Evolutionary conservation across 2,888 invertebrate genomes (phyloP), one percentile per base, ranked within the genome.

Genomic region (Elysia crispata): DNA sequence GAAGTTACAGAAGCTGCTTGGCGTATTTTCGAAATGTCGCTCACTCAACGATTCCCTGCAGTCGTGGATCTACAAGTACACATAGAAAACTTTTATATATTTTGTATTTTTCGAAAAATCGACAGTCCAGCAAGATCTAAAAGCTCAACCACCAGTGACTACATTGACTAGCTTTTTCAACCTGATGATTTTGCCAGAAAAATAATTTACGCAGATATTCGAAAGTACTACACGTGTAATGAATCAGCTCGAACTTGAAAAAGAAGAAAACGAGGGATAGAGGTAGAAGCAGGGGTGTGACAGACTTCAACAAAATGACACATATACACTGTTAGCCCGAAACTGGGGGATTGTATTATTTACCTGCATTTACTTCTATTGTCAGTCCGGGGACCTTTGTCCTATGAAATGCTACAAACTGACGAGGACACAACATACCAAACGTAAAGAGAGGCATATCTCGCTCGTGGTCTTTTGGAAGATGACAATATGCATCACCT

Each of bases 271-370:
- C 28, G 64, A 5, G 70, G 73, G 30, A 69, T 23, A n/a, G 70
- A 82, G 18, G 76, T 77, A 11, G 60, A 60, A 20, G 25, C 50
- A 23, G 60, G 23, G 15, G 60, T 60, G 6, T 60, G 6, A 8
- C 8, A 60, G 15, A 15, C 60, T 60, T 3, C 60, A 5, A 15
- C 20, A 8, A 72, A 84, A 54, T 50, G 84, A 25, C 41, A 83
- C 33, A 60, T 86, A 25, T 90, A 88, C 74, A 82, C 85, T 23
- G 85, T 89, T 0, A 79, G 82, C 72, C 86, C 86, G 0, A 82
- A 76, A 41, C 76, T 88, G 18, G 30, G 30, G 1, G 87, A 90
- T 81, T 76, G 85, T 30, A 87, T n/a, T n/a, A n/a, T 79, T 76
- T 85, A 57, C 50, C 72, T 81, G 0, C 62, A 81, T 15, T 72